Conservation (phyloP, 2,888 invertebrate genomes). For the Stenolophus ochropezus region DNA sequence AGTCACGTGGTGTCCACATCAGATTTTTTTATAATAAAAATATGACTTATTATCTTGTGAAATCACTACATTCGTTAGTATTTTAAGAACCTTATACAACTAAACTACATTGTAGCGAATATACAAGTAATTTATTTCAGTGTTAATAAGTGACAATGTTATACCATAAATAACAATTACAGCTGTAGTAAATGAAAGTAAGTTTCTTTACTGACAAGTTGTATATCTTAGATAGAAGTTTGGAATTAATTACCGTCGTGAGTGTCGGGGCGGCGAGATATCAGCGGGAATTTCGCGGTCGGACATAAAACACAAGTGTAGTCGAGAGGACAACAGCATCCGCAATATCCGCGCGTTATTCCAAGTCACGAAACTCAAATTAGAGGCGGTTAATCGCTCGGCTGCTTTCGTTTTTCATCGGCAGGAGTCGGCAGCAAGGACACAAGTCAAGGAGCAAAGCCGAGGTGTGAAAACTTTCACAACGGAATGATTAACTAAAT, state of each 20-base stretch:
- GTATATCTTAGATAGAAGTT: background rate
- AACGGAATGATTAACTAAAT: conserved; percentile 24
- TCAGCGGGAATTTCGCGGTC: conserved; percentile 2
- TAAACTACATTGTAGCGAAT: too few species aligned
- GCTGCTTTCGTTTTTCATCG: conserved; percentile 28
- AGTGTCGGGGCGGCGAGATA: background rate
- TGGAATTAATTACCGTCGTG: background rate
- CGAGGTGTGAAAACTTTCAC: conserved; percentile 41
- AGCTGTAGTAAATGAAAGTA: background rate
- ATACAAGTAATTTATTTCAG: background rate
- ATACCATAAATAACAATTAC: background rate
- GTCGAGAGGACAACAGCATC: background rate
- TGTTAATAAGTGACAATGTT: background rate
- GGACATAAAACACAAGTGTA: background rate
- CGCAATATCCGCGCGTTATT: background rate
- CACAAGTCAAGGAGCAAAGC: background rate
- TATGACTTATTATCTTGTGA: too few species aligned
- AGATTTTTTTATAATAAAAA: too few species aligned
- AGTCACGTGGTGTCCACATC: too few species aligned
- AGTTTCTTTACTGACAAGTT: background rate
- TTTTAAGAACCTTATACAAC: too few species aligned
- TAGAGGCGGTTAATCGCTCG: conserved; percentile 46
- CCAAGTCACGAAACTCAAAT: conserved; percentile 52
- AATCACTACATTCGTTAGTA: too few species aligned
- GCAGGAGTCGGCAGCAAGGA: conserved; percentile 5